Evolutionary conservation across 2,888 invertebrate species (phyloP).

Genomic region (Drosophila formosana): DNA sequence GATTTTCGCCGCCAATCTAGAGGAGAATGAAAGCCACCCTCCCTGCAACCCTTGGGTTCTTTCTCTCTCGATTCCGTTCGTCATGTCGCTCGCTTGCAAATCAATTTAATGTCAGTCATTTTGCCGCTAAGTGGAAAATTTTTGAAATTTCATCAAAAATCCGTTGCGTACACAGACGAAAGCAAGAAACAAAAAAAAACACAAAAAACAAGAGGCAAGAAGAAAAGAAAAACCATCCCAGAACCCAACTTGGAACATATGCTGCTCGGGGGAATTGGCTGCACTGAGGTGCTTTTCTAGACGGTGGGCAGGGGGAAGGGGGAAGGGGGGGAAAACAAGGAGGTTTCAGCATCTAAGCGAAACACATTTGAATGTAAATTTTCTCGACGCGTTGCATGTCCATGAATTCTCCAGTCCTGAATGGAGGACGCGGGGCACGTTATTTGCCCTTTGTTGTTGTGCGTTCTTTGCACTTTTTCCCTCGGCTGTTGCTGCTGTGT

Average conservation of each 20-base stretch:
- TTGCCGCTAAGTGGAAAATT: conserved; percentile 74
- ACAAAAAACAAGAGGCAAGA: neutral
- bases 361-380: conserved; percentile 83
- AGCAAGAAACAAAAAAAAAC: neutral
- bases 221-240: conserved; percentile 5
- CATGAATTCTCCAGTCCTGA: conserved; percentile 68
- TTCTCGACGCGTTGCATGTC: conserved; percentile 72
- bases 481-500: conserved; percentile 16
- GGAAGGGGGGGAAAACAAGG: conserved; percentile 3
- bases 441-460: conserved; percentile 62
- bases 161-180: conserved; percentile 49
- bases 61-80: conserved; percentile 68
- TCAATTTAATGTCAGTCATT: conserved; percentile 84
- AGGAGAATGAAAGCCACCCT: conserved; percentile 6
- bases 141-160: conserved; percentile 84
- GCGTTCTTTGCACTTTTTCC: conserved; percentile 57
- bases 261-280: conserved; percentile 79
- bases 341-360: conserved; percentile 70
- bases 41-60: conserved; percentile 7
- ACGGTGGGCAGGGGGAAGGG: neutral
- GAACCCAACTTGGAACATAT: conserved; percentile 62
- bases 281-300: conserved; percentile 69
- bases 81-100: conserved; percentile 83
- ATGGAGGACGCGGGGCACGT: conserved; percentile 27
- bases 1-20: conserved; percentile 70